Base-by-base conservation (phyloP, 1,140 invertebrate species). In the Conopomorpha cramerella region DNA sequence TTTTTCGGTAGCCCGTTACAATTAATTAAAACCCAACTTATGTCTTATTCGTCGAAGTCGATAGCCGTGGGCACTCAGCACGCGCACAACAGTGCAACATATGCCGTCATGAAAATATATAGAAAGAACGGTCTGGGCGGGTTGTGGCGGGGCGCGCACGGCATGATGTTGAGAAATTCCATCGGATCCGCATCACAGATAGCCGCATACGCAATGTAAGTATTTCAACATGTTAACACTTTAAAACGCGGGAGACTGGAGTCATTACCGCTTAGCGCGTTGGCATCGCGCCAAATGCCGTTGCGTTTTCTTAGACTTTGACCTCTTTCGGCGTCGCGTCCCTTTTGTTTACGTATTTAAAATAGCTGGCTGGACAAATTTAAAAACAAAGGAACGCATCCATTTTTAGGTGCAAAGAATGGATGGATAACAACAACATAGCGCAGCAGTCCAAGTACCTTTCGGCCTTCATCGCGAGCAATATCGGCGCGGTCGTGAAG, bases 11-110 rank as follows among this genome's bases (percentile, higher is more conserved):
- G 91, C 70, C 93, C 92, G 0, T 81, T 95, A 11, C 93, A 92
- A 56, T 62, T 95, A 71, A 80, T 96, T 3, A 97, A 97, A 77
- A 95, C 92, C 0, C 93, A 96, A 56, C 70, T 96, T 4, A 94
- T 96, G 77, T 86, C 92, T 0, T 86, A 89, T 52, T 86, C 88
- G 1, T 85, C 86, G 0, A 71, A 82, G 36, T 77, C 82, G 31
- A 93, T 95, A 48, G 93, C 93, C 3, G 94, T 96, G 1, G 94
- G 94, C 0, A 84, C 88, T 56, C 95, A 96, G 52, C 93, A 96
- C 57, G 63, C 79, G 0, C 90, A 95, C 55, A 68, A 73, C 23
- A 86, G 89, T 6, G 86, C 90, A 51, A 50, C 81, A 10, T 66
- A 79, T 28, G 93, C 91, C 0, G 71, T 96, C 1, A 66, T 49